Evolutionary conservation across 2,888 invertebrate genomes (phyloP), one percentile per base, ranked within the genome.

Genomic region (Drosophila pseudotakahashii): DNA sequence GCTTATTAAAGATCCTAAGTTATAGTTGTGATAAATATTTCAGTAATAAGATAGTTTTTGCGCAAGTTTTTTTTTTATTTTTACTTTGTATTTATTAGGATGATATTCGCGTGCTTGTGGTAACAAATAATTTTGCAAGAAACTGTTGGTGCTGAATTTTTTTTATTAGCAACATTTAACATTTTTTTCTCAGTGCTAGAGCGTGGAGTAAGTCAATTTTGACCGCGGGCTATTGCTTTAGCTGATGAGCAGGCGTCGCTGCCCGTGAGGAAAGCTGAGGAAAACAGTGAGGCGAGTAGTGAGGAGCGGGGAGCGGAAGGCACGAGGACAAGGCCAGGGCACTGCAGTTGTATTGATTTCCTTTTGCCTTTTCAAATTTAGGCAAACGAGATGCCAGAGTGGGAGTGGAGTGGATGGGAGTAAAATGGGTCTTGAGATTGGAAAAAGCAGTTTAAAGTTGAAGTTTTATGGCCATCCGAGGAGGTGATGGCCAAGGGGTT

Each of bases 141-240:
- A n/a, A n/a, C n/a, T n/a, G n/a, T n/a, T n/a, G n/a, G n/a, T n/a
- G n/a, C n/a, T n/a, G n/a, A n/a, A n/a, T n/a, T n/a, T n/a, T n/a
- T n/a, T n/a, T n/a, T n/a, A n/a, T n/a, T n/a, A n/a, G n/a, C n/a
- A n/a, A n/a, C n/a, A n/a, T n/a, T n/a, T n/a, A n/a, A n/a, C n/a
- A n/a, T n/a, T n/a, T 64, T 48, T 42, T 37, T 1, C 9, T 7
- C 51, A 55, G 66, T 47, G 58, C 54, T 7, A 13, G 34, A 32
- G 41, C 52, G 37, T 32, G 30, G 75, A 53, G 75, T 77, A 79
- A 84, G 80, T 86, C 81, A 88, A 77, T 77, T 88, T 73, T 79
- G 88, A 80, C 85, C 88, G 88, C 88, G 78, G 85, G 85, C 78
- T 86, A 87, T 86, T 87, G 80, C 85, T 72, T 75, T 87, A 89